Conservation (phyloP, 2,113 vertebrate genomes). For the Sakesphorus luctuosus region DNA sequence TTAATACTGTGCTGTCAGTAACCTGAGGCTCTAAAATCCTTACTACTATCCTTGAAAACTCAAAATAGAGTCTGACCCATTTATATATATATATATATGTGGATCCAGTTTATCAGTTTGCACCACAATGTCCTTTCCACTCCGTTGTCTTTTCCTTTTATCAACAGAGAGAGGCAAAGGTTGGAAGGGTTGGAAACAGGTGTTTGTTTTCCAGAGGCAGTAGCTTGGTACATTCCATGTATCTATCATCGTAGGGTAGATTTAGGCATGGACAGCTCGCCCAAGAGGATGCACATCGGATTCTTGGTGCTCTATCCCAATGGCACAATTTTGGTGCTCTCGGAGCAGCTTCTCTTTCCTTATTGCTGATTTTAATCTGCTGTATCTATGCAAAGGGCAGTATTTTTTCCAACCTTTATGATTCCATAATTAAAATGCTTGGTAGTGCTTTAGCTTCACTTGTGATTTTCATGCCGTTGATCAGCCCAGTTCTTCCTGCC, state of each 20-base stretch:
- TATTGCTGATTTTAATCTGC: not conserved
- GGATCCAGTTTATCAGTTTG: not conserved
- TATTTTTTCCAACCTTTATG: not conserved
- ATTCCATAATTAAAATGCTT: accelerated
- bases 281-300: not conserved
- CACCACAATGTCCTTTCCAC: not conserved
- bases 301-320: not conserved
- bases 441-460: not conserved
- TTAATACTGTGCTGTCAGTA: not conserved
- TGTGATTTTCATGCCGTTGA: not conserved
- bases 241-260: not conserved
- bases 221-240: not conserved
- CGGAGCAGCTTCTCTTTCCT: not conserved
- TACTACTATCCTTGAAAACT: not conserved
- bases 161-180: not conserved
- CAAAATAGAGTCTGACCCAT: not conserved
- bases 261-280: not conserved
- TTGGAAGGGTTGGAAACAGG: not conserved
- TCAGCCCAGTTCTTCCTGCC: not conserved
- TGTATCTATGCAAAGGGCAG: not conserved
- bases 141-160: not conserved
- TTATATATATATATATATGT: not conserved
- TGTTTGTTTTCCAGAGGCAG: not conserved
- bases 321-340: not conserved
- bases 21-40: not conserved